phyloP scores from a whole-genome alignment of 1,140 invertebrate species.

The Hylyphantes graminicola region DNA sequence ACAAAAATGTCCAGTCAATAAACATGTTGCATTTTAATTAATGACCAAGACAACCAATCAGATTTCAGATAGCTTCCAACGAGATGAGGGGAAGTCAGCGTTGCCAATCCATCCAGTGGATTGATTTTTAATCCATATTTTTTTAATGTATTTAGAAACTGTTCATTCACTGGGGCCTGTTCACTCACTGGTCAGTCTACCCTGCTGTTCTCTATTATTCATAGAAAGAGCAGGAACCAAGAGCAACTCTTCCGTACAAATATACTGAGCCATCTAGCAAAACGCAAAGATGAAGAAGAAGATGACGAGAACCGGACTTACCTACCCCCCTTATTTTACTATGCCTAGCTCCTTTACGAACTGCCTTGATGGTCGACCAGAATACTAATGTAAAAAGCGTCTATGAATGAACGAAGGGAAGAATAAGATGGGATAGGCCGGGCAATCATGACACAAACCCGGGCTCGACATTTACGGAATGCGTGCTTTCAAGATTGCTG shows the following conservation, averaged over 20 bases:
- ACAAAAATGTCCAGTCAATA: no score
- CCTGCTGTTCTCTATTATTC: no score
- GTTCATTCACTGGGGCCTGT: no score
- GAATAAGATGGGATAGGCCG: conserved; percentile 8
- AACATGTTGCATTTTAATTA: no score
- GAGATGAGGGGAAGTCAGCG: no score
- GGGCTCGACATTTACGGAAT: conserved; percentile 10
- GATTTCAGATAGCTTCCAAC: no score
- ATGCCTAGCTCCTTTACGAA: conserved; percentile 11
- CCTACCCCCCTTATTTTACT: neutral
- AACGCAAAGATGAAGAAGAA: neutral
- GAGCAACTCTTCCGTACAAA: neutral
- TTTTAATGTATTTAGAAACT: no score
- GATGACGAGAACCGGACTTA: no score
- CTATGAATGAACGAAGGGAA: conserved; percentile 1
- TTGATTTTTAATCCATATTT: no score
- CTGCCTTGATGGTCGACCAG: neutral
- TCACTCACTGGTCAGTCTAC: no score
- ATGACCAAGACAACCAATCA: no score
- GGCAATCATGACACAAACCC: conserved; percentile 10
- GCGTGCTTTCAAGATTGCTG: neutral
- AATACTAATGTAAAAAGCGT: conserved; percentile 37
- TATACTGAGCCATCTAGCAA: neutral
- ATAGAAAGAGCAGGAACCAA: neutral
- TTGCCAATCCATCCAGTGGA: no score